Evolutionary conservation across 2,888 invertebrate genomes (phyloP), one percentile per base, ranked within the genome.

Genomic region (Coenonympha glycerion): DNA sequence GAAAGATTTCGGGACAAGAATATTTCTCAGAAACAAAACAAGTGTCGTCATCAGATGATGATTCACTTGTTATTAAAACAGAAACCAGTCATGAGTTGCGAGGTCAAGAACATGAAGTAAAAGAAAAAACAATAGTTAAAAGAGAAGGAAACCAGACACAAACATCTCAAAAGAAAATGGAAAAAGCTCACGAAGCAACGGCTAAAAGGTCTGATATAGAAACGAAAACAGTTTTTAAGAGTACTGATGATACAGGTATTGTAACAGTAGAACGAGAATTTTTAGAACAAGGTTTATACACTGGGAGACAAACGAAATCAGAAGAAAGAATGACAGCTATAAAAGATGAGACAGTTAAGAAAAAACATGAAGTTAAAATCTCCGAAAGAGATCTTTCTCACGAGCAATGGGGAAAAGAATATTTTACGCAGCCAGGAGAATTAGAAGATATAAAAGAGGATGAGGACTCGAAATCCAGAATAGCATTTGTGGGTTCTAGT

Each of bases 321-420:
- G 80, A 85, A 69, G 88, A 89, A 62, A 82, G 78, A 64, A 86
- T 87, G 78, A 87, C 87, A 26, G 80, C 88, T 3, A 62, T 88
- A 0, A 88, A 81, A 69, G 88, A 88, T 56, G 88, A 86, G 56
- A 84, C 79, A 4, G 64, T 79, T 1, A 86, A 84, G 56, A 88
- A 84, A 59, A 82, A 82, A 57, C 78, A 87, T 49, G 88, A 88
- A 66, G 70, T 88, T 0, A 88, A 87, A 70, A 87, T 87, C 58
- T 88, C 88, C 2, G 88, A 88, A 69, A 71, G 88, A 61, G 88
- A 88, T 60, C 61, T 88, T 55, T 87, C 79, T 4, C 87, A 87
- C 64, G 88, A 88, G 57, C 87, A 87, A 55, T 88, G 88, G 88
- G 88, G 88, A 3, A 87, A 87, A 62, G 88, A 88, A 71, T 88